Base-by-base conservation (phyloP, 2,113 vertebrate species). In the Scolopax mira region DNA sequence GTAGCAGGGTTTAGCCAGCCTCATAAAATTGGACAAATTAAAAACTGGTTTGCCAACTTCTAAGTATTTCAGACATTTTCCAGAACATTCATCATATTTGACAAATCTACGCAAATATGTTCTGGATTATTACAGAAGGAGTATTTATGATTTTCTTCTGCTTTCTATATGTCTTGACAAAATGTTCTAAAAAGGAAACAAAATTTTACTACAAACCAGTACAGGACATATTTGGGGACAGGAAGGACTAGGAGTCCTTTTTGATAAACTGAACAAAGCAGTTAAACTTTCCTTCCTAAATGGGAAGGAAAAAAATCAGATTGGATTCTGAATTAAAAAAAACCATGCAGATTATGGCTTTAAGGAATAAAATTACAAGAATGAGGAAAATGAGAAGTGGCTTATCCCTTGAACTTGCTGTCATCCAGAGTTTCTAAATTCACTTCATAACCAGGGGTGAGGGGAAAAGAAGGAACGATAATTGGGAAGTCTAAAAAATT, bases 401-500 rank as follows among this genome's bases (percentile, higher is more conserved):
- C 67, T 90, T 39, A 58, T 80, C 46, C 75, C 44, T 94, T 93
- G 90, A 93, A 95, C 51, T 91, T 83, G 75, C 64, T 80, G 93
- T 94, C 85, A 90, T 80, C 60, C 60, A 60, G 82, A 93, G 64
- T 74, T 91, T 83, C 82, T 90, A 91, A 88, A 88, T 88, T 78
- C 67, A 91, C 58, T 93, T 95, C 79, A 66, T 28, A 66, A 46
- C 21, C 1, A 1, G 35, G 51, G 42, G 55, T 71, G 77, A 92
- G 48, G 77, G 90, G 39, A 92, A 64, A 89, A 83, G 77, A 86
- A 89, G 57, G 72, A 92, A 93, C 84, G 51, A 35, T 81, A 86
- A 97, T 67, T 90, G 83, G 27, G 44, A 77, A 90, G 72, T 80
- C 94, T 86, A 62, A 93, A 96, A 95, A 78, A 88, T 44, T 73